These are phyloP conservation scores for Artibeus lituratus DNA, from an alignment of 2,797 vertebrate genomes.

Conservation along the genomic window DNA sequence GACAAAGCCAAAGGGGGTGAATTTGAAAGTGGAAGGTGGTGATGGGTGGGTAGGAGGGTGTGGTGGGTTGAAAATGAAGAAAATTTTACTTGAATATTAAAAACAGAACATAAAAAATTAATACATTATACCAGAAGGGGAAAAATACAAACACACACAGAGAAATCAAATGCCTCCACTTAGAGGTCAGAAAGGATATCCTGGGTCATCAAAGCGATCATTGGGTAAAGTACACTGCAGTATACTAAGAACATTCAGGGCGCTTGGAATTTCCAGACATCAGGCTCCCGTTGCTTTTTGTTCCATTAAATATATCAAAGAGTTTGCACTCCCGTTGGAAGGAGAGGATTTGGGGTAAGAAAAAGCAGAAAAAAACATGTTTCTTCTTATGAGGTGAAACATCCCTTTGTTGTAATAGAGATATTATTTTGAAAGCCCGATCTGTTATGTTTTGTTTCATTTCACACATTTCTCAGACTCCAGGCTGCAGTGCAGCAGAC, in stretches of 20 bases:
- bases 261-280: not conserved
- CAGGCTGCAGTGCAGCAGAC: not conserved
- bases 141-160: not conserved
- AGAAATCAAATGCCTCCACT: not conserved
- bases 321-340: not conserved
- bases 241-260: not conserved
- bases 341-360: not conserved
- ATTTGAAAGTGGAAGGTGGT: too few species aligned
- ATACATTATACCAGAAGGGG: too few species aligned
- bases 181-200: not conserved
- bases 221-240: not conserved
- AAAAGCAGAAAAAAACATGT: not conserved
- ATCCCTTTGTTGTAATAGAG: conserved; percentile 2
- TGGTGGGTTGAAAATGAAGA: too few species aligned
- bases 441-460: conserved; percentile 14
- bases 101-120: too few species aligned
- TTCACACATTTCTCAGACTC: conserved; percentile 47
- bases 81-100: too few species aligned
- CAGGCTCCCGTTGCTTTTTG: not conserved
- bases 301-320: conserved; percentile 17
- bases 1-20: too few species aligned
- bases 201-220: not conserved
- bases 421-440: conserved; percentile 50
- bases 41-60: too few species aligned
- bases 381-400: not conserved